Evolutionary conservation across 2,888 invertebrate species (phyloP).

Genomic region (Hyposoter didymator): DNA sequence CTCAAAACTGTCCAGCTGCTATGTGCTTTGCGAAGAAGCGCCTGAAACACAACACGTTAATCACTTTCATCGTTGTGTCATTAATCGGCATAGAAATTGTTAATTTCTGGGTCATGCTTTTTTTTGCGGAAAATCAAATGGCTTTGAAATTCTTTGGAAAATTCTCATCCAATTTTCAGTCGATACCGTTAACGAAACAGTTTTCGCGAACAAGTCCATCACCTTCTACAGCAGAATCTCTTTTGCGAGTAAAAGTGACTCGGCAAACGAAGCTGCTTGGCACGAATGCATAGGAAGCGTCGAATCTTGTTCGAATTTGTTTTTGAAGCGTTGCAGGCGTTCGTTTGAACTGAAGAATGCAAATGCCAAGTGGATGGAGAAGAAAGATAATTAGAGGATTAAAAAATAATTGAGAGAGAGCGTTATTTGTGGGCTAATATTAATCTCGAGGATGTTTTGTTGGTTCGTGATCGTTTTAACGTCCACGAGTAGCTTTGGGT

Average conservation of each 20-base stretch:
- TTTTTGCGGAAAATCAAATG: not conserved
- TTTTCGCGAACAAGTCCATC: not conserved
- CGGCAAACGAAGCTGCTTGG: not conserved
- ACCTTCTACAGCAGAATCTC: not conserved
- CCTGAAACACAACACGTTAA: slow-evolving; percentile 74
- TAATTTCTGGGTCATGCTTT: slow-evolving; percentile 14
- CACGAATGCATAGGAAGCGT: not conserved
- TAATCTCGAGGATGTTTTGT: not conserved
- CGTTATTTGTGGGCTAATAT: slow-evolving; percentile 6
- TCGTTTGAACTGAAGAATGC: not conserved
- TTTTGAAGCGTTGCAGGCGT: not conserved
- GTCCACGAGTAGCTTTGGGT: not conserved
- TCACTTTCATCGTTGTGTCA: slow-evolving; percentile 37
- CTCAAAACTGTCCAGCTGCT: slow-evolving; percentile 61
- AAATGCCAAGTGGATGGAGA: not conserved
- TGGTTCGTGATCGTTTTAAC: not conserved
- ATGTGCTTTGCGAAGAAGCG: slow-evolving; percentile 70
- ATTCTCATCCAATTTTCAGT: not conserved
- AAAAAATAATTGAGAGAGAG: not conserved
- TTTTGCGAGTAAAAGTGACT: not conserved
- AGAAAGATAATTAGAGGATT: not conserved
- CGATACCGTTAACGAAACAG: not conserved
- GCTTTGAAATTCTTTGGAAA: not conserved
- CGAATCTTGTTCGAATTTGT: not conserved
- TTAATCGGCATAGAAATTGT: not conserved